phyloP scores from a whole-genome alignment of 2,113 vertebrate genomes.

The Forbesichthys papilliferus region DNA sequence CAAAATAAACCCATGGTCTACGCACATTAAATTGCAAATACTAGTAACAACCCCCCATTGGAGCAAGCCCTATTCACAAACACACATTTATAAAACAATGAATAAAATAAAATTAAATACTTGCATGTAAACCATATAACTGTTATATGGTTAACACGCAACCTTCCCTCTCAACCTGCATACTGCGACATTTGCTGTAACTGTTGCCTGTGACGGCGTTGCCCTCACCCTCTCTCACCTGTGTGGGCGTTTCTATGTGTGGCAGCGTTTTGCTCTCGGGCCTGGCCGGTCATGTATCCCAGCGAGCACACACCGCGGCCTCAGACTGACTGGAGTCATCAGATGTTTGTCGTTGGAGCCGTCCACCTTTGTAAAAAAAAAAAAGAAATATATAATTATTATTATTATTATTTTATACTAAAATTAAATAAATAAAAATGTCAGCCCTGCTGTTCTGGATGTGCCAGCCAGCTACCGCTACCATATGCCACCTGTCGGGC shows the following conservation, averaged over 20 bases:
- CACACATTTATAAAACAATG: too few species aligned
- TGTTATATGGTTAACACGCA: too few species aligned
- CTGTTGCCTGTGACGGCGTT: neutral
- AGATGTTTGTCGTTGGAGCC: slow-evolving; percentile 49
- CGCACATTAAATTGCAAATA: too few species aligned
- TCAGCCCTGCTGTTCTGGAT: slow-evolving; percentile 9
- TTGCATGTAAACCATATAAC: too few species aligned
- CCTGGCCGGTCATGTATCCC: slow-evolving; percentile 72
- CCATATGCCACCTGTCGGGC: slow-evolving; percentile 34
- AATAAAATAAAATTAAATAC: too few species aligned
- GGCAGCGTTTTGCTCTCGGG: slow-evolving; percentile 58
- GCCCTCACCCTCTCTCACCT: slow-evolving; percentile 58
- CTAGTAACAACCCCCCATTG: too few species aligned
- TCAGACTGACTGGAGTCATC: slow-evolving; percentile 56
- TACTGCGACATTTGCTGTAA: neutral
- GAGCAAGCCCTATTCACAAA: too few species aligned
- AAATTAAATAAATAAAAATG: neutral
- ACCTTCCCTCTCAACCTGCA: too few species aligned
- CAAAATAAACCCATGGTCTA: too few species aligned
- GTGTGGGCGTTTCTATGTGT: slow-evolving; percentile 65
- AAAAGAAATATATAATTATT: neutral
- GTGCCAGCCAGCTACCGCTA: slow-evolving; percentile 16
- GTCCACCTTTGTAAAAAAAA: slow-evolving; percentile 43
- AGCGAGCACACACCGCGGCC: slow-evolving; percentile 64
- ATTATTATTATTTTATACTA: neutral